These are phyloP conservation scores for Opisthocomus hoazin DNA, from an alignment of 2,113 vertebrate species.

Conservation along the genomic window DNA sequence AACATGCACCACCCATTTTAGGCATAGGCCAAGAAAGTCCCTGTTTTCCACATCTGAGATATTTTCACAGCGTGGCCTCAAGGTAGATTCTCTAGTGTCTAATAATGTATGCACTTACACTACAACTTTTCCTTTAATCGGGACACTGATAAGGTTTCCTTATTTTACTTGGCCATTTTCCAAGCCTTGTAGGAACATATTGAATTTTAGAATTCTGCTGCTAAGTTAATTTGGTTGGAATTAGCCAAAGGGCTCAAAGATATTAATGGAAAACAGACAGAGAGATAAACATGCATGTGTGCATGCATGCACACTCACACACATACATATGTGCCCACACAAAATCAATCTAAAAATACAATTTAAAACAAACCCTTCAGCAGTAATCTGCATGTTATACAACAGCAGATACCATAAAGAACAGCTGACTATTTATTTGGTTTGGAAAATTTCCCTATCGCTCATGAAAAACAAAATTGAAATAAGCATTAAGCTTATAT, in stretches of 20 bases:
- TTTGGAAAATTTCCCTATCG: neutral
- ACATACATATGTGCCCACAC: neutral
- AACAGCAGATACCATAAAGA: neutral
- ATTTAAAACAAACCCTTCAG: neutral
- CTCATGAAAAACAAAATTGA: neutral
- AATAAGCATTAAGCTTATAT: neutral
- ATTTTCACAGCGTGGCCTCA: neutral
- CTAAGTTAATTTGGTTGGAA: slow-evolving; percentile 32
- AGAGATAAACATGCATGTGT: neutral
- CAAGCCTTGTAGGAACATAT: neutral
- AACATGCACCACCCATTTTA: neutral
- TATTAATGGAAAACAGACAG: neutral
- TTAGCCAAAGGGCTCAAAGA: neutral
- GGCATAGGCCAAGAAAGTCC: neutral
- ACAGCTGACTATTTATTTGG: neutral
- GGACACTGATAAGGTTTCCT: neutral
- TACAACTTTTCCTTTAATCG: neutral
- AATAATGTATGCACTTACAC: neutral
- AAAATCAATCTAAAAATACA: neutral
- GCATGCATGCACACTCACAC: neutral
- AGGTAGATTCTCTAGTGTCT: neutral
- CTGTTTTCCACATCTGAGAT: neutral
- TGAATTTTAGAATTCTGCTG: slow-evolving; percentile 16
- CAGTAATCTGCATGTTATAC: neutral
- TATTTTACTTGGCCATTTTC: slow-evolving; percentile 5